Evolutionary conservation across 1,140 invertebrate species (phyloP).

Genomic region (Zaprionus vittiger): DNA sequence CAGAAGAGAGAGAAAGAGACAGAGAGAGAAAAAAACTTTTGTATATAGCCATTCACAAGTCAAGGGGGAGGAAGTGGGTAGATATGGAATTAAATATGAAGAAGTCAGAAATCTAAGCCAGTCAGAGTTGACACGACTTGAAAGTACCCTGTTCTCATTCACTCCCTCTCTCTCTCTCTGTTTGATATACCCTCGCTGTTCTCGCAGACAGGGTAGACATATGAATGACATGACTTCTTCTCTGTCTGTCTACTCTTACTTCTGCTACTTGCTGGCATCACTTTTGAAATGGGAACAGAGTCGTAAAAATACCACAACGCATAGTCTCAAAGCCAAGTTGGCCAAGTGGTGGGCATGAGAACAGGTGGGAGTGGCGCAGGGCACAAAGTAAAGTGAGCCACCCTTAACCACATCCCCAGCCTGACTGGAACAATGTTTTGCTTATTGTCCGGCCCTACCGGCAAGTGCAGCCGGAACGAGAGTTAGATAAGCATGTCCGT

Average conservation of each 20-base stretch:
- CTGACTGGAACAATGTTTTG: constrained; percentile 21
- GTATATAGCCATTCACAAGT: background rate
- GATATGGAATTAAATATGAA: constrained; percentile 70
- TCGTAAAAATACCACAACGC: constrained; percentile 69
- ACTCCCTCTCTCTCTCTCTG: background rate
- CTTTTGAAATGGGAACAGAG: constrained; percentile 57
- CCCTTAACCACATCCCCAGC: background rate
- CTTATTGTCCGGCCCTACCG: constrained; percentile 32
- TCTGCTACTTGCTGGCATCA: constrained; percentile 37
- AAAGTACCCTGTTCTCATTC: background rate
- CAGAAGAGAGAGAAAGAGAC: background rate
- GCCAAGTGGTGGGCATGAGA: background rate
- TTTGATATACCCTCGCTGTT: background rate
- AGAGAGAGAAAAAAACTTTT: background rate
- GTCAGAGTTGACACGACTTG: constrained; percentile 6
- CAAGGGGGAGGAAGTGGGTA: background rate
- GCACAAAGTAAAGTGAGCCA: background rate
- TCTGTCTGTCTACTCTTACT: background rate
- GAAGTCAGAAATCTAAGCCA: constrained; percentile 4
- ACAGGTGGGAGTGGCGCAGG: constrained; percentile 15
- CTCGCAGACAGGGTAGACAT: constrained; percentile 3
- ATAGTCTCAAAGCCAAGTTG: constrained; percentile 36
- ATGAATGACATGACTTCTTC: constrained; percentile 43
- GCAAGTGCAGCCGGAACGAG: constrained; percentile 22
- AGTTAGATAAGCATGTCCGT: constrained; percentile 37